Evolutionary conservation across 2,888 invertebrate species (phyloP), one percentile per base, ranked within the genome.

Genomic region (Lymantria dispar): DNA sequence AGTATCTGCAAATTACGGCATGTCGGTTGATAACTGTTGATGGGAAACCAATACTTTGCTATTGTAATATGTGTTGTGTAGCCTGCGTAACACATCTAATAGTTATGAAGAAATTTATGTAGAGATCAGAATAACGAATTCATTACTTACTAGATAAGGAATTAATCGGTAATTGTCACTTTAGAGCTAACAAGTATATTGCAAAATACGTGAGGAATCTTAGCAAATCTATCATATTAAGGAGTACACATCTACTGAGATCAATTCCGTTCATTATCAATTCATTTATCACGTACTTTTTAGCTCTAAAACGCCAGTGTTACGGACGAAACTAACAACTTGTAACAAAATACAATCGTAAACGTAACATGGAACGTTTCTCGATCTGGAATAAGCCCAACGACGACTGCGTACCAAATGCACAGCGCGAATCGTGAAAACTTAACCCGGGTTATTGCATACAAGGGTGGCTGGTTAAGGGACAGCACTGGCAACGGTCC

Each of bases 51-150:
- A 90, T 89, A 86, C 78, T 77, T 85, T 82, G 78, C 89, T 91
- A 91, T 90, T 91, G 90, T 90, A 89, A 90, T 86, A 80, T 89
- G 88, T 90, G 90, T 86, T 72, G 74, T 80, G 78, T 85, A 88
- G 90, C 89, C 89, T 89, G 90, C 87, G 62, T 85, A 83, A 87
- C 78, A 76, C 70, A 78, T 78, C 78, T 86, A 86, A 75, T 79
- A 81, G 75, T 78, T 85, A 86, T 76, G 83, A 85, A 87, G 81
- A 82, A 87, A 83, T 82, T 87, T 88, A 89, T 86, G 77, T 76
- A 87, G 85, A 88, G 83, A 86, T 87, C 79, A 86, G 85, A 86
- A 78, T 87, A 90, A 90, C 90, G 87, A 80, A 86, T 85, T 85
- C 77, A 83, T 85, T 89, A 90, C 85, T 83, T 87, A 89, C 85